Evolutionary conservation across 30 jellyfish, hydroid and myxozoan genomes (phyloP).

Genomic region (Hydractinia echinata): DNA sequence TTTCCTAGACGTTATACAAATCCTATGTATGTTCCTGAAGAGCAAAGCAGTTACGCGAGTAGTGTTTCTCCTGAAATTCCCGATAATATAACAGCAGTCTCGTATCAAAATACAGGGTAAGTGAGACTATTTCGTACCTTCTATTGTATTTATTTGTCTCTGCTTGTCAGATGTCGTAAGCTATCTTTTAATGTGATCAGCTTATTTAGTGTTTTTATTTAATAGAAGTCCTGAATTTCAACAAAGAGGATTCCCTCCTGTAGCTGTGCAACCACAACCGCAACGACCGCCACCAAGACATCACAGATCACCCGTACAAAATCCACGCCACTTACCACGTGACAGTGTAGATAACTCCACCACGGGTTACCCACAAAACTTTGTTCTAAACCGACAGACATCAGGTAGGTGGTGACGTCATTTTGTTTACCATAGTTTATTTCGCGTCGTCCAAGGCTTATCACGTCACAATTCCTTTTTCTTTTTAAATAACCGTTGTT

Average conservation of each 20-base stretch:
- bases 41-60: not conserved
- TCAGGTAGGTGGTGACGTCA: no score
- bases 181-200: not conserved
- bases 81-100: not conserved
- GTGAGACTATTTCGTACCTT: not conserved
- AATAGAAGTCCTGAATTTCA: no score
- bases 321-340: no score
- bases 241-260: no score
- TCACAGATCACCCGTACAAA: no score
- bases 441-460: not conserved
- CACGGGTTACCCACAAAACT: no score
- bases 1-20: not conserved
- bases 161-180: not conserved
- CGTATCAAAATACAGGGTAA: not conserved
- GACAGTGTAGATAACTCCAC: no score
- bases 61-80: not conserved
- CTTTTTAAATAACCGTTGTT: not conserved
- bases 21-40: constrained; percentile 2
- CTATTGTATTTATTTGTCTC: not conserved
- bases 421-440: not conserved
- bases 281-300: no score
- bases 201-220: not conserved
- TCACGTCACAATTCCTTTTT: not conserved
- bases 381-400: no score
- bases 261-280: no score